Evolutionary conservation across 2,888 invertebrate genomes (phyloP).

Genomic region (Stenodera caucasica): DNA sequence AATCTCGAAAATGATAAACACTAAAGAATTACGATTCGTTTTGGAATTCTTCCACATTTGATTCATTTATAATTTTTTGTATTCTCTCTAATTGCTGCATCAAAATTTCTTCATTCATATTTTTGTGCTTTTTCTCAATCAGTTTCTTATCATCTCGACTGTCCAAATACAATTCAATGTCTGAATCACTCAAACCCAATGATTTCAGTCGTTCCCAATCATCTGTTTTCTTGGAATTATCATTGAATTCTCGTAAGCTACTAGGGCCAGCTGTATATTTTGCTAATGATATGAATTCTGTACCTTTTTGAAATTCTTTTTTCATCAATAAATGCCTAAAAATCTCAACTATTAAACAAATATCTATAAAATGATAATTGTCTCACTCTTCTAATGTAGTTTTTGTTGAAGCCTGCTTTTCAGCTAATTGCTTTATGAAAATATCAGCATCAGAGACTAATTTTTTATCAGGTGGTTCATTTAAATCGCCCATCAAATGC

Average conservation of each 20-base stretch:
- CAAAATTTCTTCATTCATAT: slow-evolving; percentile 38
- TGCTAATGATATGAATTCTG: slow-evolving; percentile 40
- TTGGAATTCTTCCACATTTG: neutral
- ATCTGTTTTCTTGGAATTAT: slow-evolving; percentile 53
- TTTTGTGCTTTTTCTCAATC: slow-evolving; percentile 43
- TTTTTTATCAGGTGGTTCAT: slow-evolving; percentile 44
- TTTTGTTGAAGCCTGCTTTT: slow-evolving; percentile 48
- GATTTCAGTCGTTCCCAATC: slow-evolving; percentile 57
- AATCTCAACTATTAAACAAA: slow-evolving; percentile 11
- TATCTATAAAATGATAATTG: neutral
- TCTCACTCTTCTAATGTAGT: slow-evolving; percentile 46
- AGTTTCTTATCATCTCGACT: slow-evolving; percentile 54
- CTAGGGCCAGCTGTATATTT: slow-evolving; percentile 55
- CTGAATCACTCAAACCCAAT: slow-evolving; percentile 57
- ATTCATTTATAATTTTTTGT: neutral
- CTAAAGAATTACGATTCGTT: neutral
- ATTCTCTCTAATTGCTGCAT: slow-evolving; percentile 23
- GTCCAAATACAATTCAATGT: slow-evolving; percentile 59
- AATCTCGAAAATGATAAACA: neutral
- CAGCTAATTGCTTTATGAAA: slow-evolving; percentile 48
- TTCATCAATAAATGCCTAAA: slow-evolving; percentile 34
- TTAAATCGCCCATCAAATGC: slow-evolving; percentile 25
- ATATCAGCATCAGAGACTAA: slow-evolving; percentile 48
- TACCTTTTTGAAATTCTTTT: slow-evolving; percentile 36
- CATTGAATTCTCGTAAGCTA: slow-evolving; percentile 55